phyloP scores from a whole-genome alignment of 2,888 invertebrate species.

The Lysandra bellargus region DNA sequence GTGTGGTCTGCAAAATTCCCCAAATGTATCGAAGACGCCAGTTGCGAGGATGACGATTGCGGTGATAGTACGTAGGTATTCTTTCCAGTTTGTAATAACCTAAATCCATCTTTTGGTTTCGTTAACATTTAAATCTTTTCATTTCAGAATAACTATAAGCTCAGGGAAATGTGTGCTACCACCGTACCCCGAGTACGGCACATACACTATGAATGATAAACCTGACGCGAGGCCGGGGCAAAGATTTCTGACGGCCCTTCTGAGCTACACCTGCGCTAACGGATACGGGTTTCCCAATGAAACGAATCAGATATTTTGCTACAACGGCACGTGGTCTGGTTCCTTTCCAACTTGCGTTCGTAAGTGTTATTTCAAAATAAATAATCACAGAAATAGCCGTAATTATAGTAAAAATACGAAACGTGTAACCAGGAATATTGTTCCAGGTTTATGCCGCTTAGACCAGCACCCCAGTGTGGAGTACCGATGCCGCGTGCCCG shows the following conservation, averaged over 20 bases:
- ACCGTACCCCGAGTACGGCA: constrained; percentile 13
- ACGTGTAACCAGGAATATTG: background rate
- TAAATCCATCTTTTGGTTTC: background rate
- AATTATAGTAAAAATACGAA: background rate
- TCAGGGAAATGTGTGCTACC: constrained; percentile 20
- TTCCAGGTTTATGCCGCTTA: constrained; percentile 23
- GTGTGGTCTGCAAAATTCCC: constrained; percentile 2
- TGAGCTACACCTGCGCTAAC: constrained; percentile 9
- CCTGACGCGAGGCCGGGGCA: background rate
- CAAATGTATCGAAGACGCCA: background rate
- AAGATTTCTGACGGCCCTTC: background rate
- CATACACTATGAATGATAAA: constrained; percentile 11
- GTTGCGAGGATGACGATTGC: constrained; percentile 14
- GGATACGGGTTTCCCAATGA: constrained; percentile 15
- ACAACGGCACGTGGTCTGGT: constrained; percentile 25
- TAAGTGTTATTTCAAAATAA: background rate
- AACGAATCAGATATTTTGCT: constrained; percentile 20
- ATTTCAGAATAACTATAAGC: background rate
- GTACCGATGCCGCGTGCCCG: constrained; percentile 20
- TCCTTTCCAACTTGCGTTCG: constrained; percentile 17
- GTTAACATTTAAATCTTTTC: background rate
- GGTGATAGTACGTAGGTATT: background rate
- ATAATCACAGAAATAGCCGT: background rate
- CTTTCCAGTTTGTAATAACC: background rate
- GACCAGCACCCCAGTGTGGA: constrained; percentile 20